Evolutionary conservation across 2,797 vertebrate genomes (phyloP).

Genomic region (Corythornis leucogaster): DNA sequence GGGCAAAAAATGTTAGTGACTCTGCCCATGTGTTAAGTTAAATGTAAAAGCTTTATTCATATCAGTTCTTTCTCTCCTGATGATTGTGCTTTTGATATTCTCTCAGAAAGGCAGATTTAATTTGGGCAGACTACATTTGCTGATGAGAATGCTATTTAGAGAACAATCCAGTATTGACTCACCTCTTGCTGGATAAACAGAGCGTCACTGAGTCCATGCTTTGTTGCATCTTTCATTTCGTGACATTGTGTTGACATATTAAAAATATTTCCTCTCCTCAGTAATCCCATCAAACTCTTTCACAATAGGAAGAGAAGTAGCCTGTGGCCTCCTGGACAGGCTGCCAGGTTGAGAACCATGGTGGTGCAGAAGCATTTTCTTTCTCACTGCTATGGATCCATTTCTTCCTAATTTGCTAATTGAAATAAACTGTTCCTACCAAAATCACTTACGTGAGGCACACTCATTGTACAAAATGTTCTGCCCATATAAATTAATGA

Average conservation of each 20-base stretch:
- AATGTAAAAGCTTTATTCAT: background rate
- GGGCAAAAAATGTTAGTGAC: background rate
- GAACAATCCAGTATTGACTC: background rate
- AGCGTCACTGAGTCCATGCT: fast-evolving
- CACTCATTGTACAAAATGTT: background rate
- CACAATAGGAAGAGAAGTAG: background rate
- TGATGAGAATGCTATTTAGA: background rate
- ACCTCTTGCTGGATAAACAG: background rate
- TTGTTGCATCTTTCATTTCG: background rate
- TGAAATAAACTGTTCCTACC: background rate
- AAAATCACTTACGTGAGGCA: background rate
- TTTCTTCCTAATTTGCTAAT: background rate
- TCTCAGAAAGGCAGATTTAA: background rate
- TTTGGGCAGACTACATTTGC: background rate
- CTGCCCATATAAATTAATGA: background rate
- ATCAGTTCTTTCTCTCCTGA: background rate
- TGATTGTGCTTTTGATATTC: background rate
- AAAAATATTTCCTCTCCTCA: background rate
- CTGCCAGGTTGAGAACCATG: background rate
- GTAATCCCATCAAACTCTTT: background rate
- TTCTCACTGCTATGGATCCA: background rate
- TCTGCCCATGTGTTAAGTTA: background rate
- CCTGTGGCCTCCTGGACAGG: background rate
- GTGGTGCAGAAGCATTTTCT: background rate
- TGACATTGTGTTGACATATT: background rate